Percentiles rank a stretch among this genome's conserved stretches.
Conservation (phyloP, 1,140 invertebrate species). For the Microvelia longipes region DNA sequence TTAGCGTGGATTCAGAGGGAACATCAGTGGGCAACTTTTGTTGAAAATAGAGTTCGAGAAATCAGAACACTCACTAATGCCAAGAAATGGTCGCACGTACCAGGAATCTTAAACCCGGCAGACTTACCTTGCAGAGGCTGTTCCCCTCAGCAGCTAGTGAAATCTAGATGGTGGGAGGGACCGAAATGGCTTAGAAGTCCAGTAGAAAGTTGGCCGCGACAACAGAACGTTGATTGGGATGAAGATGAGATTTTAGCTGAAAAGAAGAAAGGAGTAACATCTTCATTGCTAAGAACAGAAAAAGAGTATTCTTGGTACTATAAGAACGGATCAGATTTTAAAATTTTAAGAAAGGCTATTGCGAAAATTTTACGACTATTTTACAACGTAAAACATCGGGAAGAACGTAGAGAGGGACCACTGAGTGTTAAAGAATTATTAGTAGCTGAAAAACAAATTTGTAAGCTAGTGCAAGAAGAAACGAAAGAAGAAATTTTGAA, state of each 20-base stretch:
- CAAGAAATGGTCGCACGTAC: conserved; percentile 2
- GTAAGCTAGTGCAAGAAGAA: neutral
- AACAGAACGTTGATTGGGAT: neutral
- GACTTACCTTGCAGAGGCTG: conserved; percentile 31
- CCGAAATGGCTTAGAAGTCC: conserved; percentile 24
- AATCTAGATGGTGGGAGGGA: conserved; percentile 30
- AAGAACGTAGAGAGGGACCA: too few relatives aligned
- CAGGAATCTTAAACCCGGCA: conserved; percentile 12
- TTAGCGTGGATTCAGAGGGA: conserved; percentile 25
- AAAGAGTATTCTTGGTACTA: neutral
- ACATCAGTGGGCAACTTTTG: conserved; percentile 27
- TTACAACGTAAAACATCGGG: too few relatives aligned
- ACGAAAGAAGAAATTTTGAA: neutral
- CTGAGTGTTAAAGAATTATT: too few relatives aligned
- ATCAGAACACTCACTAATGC: conserved; percentile 2
- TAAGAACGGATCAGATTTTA: neutral
- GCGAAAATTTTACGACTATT: too few relatives aligned
- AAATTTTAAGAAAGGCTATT: too few relatives aligned
- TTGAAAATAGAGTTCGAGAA: conserved; percentile 28
- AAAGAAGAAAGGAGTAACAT: neutral
- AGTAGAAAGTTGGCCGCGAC: neutral
- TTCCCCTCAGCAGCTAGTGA: conserved; percentile 20
- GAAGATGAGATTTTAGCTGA: conserved; percentile 5
- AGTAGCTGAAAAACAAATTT: neutral
- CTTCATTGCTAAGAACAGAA: neutral